Conservation (phyloP, 2,888 invertebrate genomes). For the Bedellia somnulentella region DNA sequence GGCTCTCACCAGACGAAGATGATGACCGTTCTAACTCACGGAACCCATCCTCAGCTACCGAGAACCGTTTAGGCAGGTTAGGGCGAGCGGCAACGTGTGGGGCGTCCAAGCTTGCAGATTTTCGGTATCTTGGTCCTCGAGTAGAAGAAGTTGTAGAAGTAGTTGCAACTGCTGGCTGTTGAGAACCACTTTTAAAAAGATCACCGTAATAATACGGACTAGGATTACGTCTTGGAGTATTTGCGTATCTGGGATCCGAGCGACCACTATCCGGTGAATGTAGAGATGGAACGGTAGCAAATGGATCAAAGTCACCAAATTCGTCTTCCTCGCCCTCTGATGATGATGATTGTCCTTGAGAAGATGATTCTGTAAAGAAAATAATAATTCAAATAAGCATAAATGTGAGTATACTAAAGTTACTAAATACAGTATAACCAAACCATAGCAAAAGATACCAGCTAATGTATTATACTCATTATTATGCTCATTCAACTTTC, state of each 20-base stretch:
- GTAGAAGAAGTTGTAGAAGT: conserved; percentile 43
- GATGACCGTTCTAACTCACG: conserved; percentile 56
- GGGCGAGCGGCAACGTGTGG: conserved; percentile 67
- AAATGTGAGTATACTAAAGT: no score
- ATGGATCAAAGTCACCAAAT: conserved; percentile 52
- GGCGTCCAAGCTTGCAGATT: conserved; percentile 74
- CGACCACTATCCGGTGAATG: conserved; percentile 73
- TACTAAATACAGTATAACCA: no score
- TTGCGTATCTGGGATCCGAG: conserved; percentile 53
- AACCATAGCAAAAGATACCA: no score
- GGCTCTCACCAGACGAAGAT: conserved; percentile 60
- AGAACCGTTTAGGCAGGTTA: conserved; percentile 67
- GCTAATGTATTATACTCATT: no score
- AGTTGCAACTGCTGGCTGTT: conserved; percentile 51
- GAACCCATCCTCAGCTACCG: conserved; percentile 71
- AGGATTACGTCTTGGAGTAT: conserved; percentile 68
- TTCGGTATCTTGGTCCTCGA: conserved; percentile 64
- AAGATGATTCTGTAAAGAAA: conserved; percentile 43
- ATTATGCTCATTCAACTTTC: no score
- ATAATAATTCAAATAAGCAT: no score
- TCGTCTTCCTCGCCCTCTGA: conserved; percentile 64
- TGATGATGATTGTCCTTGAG: conserved; percentile 51
- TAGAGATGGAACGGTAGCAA: conserved; percentile 57
- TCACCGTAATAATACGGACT: conserved; percentile 86
- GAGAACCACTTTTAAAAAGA: conserved; percentile 60